Base-by-base conservation (phyloP, 2,888 invertebrate genomes). In the Quadroppia sp. region DNA sequence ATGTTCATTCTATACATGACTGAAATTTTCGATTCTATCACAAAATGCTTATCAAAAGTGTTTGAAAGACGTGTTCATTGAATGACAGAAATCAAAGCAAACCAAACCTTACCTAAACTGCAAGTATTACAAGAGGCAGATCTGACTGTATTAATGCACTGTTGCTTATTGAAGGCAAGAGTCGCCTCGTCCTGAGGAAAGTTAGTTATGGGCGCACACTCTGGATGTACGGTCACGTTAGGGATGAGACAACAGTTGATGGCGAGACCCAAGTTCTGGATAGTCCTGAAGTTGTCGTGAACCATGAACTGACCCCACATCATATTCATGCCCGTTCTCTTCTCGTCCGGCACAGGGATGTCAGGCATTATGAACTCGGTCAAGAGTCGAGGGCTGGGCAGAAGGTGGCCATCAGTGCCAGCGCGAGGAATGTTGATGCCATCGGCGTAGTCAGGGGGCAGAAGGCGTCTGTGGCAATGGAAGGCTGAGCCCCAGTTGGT, bases 251-350 rank as follows among this genome's bases (percentile, higher is more conserved):
- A 76, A 30, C 74, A 74, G 32, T 74, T 74, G 74, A 74, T 74
- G 36, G 76, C 67, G 11, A 74, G 59, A 28, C 74, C 76, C 28
- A 76, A 28, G 42, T 64, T 76, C 32, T 71, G 74, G 20, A 74
- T 71, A 6, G 76, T 76, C n/a, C 76, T 64, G 71, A 95, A 94
- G 72, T 95, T 85, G 82, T 96, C 96, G 83, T 97, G 96, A 82
- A 96, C 96, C 28, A 96, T 82, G 80, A 96, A 84, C 82, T 76
- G 76, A 3, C 76, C 76, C 76, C 76, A 76, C 53, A 69, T 70
- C 76, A 76, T 76, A 23, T 70, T 72, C 76, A 76, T 61, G 9
- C 72, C 74, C 1, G 73, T 67, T 28, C 72, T 20, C 30, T 50
- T 42, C 3, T 56, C 30, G 28, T 76, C 75, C 9, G 61, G 67